These are phyloP conservation scores for Cossypha niveicapilla DNA, from an alignment of 2,797 vertebrate species.

Conservation along the genomic window DNA sequence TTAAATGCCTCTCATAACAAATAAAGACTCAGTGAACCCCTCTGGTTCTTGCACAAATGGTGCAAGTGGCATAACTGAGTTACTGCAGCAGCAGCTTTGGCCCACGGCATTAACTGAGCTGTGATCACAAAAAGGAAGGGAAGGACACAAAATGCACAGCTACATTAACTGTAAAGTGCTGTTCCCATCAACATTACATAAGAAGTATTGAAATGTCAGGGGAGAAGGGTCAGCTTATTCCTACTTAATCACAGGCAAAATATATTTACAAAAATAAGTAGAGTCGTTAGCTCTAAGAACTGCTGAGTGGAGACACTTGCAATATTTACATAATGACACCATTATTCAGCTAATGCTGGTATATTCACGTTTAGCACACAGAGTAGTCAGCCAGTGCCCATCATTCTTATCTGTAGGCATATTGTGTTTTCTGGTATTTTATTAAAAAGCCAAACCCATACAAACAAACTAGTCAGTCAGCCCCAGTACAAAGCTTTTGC, in stretches of 20 bases:
- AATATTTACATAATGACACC: constrained; percentile 44
- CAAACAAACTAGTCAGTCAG: not conserved
- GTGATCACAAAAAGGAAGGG: not conserved
- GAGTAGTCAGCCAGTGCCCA: not conserved
- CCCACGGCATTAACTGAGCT: not conserved
- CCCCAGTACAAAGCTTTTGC: not conserved
- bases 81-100: not conserved
- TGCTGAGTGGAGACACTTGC: constrained; percentile 28
- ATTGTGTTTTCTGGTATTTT: not conserved
- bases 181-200: not conserved
- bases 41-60: not conserved
- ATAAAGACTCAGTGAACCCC: not conserved
- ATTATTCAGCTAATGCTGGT: constrained; percentile 7
- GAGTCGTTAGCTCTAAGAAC: constrained; percentile 5
- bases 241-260: constrained; percentile 43
- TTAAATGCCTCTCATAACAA: not conserved
- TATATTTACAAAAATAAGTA: constrained; percentile 34
- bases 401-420: not conserved
- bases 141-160: not conserved
- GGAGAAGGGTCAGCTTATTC: constrained; percentile 34
- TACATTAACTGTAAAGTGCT: not conserved
- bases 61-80: not conserved
- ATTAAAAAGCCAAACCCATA: not conserved
- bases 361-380: not conserved
- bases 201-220: constrained; percentile 21